Percentiles rank a stretch among this genome's conserved stretches.
Evolutionary conservation across 1,140 invertebrate genomes (phyloP).

Genomic region (Neodiprion lecontei): DNA sequence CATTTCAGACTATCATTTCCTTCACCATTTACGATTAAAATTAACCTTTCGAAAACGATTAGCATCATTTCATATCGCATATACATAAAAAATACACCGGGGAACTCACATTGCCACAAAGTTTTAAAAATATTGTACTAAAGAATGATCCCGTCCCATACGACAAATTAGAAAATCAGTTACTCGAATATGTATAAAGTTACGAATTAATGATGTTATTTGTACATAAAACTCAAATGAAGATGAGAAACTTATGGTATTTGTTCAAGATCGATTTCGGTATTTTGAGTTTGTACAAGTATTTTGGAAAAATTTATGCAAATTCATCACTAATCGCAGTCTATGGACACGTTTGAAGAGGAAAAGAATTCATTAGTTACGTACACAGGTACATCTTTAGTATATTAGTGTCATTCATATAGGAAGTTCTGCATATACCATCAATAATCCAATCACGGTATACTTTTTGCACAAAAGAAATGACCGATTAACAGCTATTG

Average conservation of each 20-base stretch:
- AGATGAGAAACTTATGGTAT: too few relatives aligned
- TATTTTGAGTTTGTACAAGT: too few relatives aligned
- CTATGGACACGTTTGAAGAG: not conserved
- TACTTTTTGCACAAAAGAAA: constrained; percentile 1
- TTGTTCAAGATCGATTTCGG: too few relatives aligned
- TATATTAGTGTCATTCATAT: not conserved
- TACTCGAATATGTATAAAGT: too few relatives aligned
- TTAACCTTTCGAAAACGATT: not conserved
- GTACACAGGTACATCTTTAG: not conserved
- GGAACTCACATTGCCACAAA: not conserved
- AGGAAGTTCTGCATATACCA: not conserved
- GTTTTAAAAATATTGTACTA: not conserved
- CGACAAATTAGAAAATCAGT: too few relatives aligned
- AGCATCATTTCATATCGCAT: not conserved
- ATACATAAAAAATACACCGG: too few relatives aligned
- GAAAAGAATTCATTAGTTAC: not conserved
- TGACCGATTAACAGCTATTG: not conserved
- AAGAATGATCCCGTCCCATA: not conserved
- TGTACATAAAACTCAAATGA: too few relatives aligned
- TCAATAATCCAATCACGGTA: not conserved
- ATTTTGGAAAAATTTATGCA: too few relatives aligned
- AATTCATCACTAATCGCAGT: too few relatives aligned
- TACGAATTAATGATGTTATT: too few relatives aligned
- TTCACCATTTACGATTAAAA: not conserved
- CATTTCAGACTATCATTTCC: not conserved